phyloP scores from a whole-genome alignment of 2,888 invertebrate genomes.

The Tachina lurida region DNA sequence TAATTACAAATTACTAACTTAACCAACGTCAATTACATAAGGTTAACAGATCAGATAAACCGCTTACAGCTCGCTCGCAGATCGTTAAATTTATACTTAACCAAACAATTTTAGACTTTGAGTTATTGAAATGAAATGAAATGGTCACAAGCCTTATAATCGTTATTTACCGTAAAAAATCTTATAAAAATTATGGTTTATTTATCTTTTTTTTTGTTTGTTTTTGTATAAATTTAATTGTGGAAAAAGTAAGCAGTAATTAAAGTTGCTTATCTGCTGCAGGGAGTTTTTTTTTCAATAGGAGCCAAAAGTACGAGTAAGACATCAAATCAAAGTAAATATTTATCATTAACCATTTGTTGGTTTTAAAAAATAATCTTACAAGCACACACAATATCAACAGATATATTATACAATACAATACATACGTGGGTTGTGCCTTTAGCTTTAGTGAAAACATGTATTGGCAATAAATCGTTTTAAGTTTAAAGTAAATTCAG shows the following conservation, averaged over 20 bases:
- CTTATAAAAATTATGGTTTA: constrained; percentile 11
- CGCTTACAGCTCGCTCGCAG: constrained; percentile 21
- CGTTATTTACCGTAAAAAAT: constrained; percentile 22
- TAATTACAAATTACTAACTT: constrained; percentile 66
- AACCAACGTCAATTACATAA: constrained; percentile 62
- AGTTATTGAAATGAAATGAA: constrained; percentile 23
- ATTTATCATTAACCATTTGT: background rate
- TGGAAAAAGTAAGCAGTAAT: constrained; percentile 48
- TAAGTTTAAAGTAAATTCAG: too few species aligned
- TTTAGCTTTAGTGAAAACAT: too few species aligned
- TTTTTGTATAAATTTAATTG: background rate
- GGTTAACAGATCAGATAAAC: constrained; percentile 66
- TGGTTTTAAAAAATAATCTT: background rate
- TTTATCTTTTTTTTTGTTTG: background rate
- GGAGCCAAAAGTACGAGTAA: background rate
- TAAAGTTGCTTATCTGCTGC: constrained; percentile 60
- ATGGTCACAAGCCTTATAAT: constrained; percentile 19
- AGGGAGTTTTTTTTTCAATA: constrained; percentile 36
- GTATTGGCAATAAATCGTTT: too few species aligned
- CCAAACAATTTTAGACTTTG: constrained; percentile 20
- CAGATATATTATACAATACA: too few species aligned
- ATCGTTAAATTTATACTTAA: constrained; percentile 33
- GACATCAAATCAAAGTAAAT: background rate
- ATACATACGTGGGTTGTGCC: background rate
- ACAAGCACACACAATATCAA: background rate